Evolutionary conservation across 2,888 invertebrate genomes (phyloP), one percentile per base, ranked within the genome.

Genomic region (Margaritifera margaritifera): DNA sequence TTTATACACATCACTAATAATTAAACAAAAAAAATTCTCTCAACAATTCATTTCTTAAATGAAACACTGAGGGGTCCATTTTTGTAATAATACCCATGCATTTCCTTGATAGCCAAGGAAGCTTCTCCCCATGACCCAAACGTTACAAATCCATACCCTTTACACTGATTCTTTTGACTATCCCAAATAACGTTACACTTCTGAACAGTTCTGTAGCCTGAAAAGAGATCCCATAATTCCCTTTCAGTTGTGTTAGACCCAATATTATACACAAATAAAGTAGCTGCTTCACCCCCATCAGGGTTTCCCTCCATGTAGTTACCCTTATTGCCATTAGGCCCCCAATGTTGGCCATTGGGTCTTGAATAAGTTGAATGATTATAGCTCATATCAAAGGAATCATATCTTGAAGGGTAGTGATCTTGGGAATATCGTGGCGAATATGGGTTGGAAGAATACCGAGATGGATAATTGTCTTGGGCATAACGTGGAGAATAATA

Each of bases 101-200:
- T 80, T 55, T 80, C 79, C 65, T 87, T 83, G 64, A 90, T 90
- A n/a, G 90, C 90, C 66, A 84, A 83, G 61, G 84, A 75, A n/a
- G 90, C 90, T 66, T 90, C 89, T 25, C 85, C 79, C 69, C 86
- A 88, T 80, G 87, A 88, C 22, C 85, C 79, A 90, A 90, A 90
- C 22, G 90, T 90, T 19, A 90, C 90, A 81, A 90, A 90, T 3
- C 90, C 90, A 76, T 86, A 90, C 6, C 90, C 90, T 77, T 90
- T 90, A 67, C 88, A 86, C 65, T 83, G 78, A 66, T 85, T 84
- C 66, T 86, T 86, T 24, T 84, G 82, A 64, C 80, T 80, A 68
- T 89, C 89, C 69, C 88, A 79, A 65, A 90, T 88, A 4, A 89
- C 87, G 62, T 89, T 89, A 24, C 89, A 89, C 72, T 90, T 89